A percentile compares a stretch with the other conserved stretches of the same genome.
Evolutionary conservation across 2,888 invertebrate species (phyloP).

Genomic region (Gastrophysa polygoni): DNA sequence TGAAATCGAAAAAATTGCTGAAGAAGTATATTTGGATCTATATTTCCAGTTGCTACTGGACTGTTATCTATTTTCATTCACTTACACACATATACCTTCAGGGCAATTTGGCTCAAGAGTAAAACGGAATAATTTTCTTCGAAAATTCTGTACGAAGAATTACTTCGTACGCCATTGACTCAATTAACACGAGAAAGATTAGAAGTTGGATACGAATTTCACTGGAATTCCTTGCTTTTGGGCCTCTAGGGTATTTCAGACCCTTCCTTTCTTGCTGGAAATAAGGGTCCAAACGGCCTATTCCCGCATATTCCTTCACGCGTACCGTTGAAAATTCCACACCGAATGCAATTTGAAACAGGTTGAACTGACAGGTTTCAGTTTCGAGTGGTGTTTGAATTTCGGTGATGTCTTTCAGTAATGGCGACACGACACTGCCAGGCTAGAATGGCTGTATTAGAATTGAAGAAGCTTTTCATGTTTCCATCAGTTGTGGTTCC

Average conservation of each 20-base stretch:
- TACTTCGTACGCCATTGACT: neutral
- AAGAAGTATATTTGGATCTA: too few species aligned
- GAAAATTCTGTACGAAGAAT: too few species aligned
- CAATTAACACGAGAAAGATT: neutral
- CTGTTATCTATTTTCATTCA: too few species aligned
- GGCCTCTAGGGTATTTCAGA: neutral
- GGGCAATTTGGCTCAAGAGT: too few species aligned
- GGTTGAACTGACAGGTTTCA: constrained; percentile 9
- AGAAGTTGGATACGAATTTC: neutral
- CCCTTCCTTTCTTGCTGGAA: neutral
- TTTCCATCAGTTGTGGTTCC: neutral
- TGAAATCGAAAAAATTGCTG: too few species aligned
- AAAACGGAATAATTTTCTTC: too few species aligned
- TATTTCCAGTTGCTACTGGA: too few species aligned
- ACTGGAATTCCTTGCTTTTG: neutral
- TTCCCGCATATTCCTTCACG: constrained; percentile 20
- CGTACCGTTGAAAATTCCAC: constrained; percentile 27
- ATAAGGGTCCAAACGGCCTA: neutral
- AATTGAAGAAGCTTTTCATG: neutral
- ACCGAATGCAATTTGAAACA: constrained; percentile 23
- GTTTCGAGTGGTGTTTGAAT: neutral
- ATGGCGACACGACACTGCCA: neutral
- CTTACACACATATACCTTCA: too few species aligned
- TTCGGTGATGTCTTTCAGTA: neutral
- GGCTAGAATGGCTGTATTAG: neutral